A percentile compares a stretch with the other conserved stretches of the same genome.
Evolutionary conservation across 2,888 invertebrate genomes (phyloP).

Genomic region (Lepidochitona cinerea): DNA sequence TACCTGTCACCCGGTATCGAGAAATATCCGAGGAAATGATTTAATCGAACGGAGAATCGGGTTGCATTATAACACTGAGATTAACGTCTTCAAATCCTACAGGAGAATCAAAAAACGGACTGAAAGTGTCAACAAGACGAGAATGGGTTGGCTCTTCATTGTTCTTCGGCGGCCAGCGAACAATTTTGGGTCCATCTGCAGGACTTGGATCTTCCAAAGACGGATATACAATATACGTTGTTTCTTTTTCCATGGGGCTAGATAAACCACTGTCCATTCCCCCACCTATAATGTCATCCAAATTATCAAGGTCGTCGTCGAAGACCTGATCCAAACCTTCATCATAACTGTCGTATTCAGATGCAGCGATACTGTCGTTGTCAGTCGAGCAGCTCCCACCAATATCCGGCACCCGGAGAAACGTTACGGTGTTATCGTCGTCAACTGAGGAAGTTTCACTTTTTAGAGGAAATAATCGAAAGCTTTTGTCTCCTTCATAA

Average conservation of each 20-base stretch:
- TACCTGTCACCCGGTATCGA: no score
- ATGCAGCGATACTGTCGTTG: not conserved
- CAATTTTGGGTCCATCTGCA: not conserved
- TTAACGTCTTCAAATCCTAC: not conserved
- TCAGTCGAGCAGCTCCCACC: not conserved
- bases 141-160: not conserved
- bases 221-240: not conserved
- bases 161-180: not conserved
- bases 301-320: not conserved
- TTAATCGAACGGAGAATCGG: not conserved
- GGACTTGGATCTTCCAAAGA: not conserved
- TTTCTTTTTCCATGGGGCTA: not conserved
- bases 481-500: not conserved
- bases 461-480: not conserved
- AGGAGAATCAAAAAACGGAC: not conserved
- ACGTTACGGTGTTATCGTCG: not conserved
- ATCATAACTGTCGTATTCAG: not conserved
- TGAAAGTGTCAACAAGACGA: not conserved
- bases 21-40: no score
- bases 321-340: not conserved
- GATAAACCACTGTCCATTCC: not conserved
- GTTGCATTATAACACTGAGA: not conserved
- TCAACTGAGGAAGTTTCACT: not conserved
- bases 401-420: not conserved
- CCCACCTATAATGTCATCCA: not conserved